phyloP scores from a whole-genome alignment of 2,888 invertebrate species.

The Andrena trimmerana region DNA sequence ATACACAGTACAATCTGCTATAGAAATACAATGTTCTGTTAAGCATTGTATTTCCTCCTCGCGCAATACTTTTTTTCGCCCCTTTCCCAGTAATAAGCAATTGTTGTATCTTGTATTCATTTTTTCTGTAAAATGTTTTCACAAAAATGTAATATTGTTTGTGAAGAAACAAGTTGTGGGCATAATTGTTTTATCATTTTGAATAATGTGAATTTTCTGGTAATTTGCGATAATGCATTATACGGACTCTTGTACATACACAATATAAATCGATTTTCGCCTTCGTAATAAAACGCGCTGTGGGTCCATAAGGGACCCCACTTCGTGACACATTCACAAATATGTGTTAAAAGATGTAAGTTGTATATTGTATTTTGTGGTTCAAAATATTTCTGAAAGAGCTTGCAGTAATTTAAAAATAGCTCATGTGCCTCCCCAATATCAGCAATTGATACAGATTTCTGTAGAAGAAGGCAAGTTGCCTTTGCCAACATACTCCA shows the following conservation, averaged over 20 bases:
- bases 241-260: conserved; percentile 29
- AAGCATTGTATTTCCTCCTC: conserved; percentile 23
- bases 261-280: conserved; percentile 24
- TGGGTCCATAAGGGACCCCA: conserved; percentile 30
- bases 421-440: conserved; percentile 13
- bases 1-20: conserved; percentile 7
- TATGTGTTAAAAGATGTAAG: conserved; percentile 24
- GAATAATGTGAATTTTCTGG: conserved; percentile 25
- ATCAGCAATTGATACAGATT: conserved; percentile 16
- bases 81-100: conserved; percentile 20
- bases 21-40: conserved; percentile 4
- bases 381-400: conserved; percentile 22
- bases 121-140: conserved; percentile 23
- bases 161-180: conserved; percentile 11
- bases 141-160: conserved; percentile 24
- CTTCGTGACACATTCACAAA: conserved; percentile 32
- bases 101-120: conserved; percentile 18
- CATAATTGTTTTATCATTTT: conserved; percentile 20
- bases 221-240: conserved; percentile 19
- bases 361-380: conserved; percentile 22
- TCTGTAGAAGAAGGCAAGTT: conserved; percentile 23
- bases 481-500: conserved; percentile 10
- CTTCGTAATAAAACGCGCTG: conserved; percentile 37
- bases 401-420: conserved; percentile 12
- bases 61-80: conserved; percentile 4